Conservation (phyloP, 2,888 invertebrate species). For the Frankliniella fusca region DNA sequence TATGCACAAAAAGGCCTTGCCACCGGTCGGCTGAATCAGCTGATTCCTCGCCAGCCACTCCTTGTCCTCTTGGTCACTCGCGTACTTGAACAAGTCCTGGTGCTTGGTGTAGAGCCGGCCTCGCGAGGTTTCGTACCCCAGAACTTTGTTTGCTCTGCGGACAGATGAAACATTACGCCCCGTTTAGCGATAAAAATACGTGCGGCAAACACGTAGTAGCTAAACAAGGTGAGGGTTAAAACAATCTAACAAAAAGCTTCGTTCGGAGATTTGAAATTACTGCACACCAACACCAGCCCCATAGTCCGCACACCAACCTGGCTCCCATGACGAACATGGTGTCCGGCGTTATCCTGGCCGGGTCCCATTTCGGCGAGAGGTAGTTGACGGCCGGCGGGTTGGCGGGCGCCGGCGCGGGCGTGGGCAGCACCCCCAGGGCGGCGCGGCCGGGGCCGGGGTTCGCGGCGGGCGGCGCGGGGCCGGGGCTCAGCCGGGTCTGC, state of each 20-base stretch:
- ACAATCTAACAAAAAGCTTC: too few relatives aligned
- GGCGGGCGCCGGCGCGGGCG: conserved; percentile 43
- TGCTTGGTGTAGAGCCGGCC: conserved; percentile 73
- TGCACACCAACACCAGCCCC: too few relatives aligned
- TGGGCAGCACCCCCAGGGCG: background rate
- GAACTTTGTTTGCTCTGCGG: conserved; percentile 40
- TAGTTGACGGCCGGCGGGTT: conserved; percentile 48
- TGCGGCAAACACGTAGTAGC: too few relatives aligned
- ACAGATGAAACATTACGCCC: too few relatives aligned
- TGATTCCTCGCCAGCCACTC: conserved; percentile 74
- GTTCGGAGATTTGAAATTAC: too few relatives aligned
- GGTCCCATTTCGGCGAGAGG: conserved; percentile 63
- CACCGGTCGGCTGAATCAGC: conserved; percentile 71
- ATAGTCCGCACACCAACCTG: conserved; percentile 47
- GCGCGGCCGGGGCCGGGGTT: background rate
- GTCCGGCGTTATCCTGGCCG: conserved; percentile 64
- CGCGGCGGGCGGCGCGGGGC: background rate
- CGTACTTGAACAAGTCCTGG: conserved; percentile 70
- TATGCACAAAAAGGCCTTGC: conserved; percentile 57
- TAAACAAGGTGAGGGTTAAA: too few relatives aligned
- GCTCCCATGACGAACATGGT: conserved; percentile 77
- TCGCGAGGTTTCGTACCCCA: conserved; percentile 43
- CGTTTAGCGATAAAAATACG: too few relatives aligned
- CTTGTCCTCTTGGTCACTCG: conserved; percentile 74
- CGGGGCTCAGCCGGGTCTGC: background rate